Base-by-base conservation (phyloP, 1,140 invertebrate genomes). In the Drosophila watanabei region DNA sequence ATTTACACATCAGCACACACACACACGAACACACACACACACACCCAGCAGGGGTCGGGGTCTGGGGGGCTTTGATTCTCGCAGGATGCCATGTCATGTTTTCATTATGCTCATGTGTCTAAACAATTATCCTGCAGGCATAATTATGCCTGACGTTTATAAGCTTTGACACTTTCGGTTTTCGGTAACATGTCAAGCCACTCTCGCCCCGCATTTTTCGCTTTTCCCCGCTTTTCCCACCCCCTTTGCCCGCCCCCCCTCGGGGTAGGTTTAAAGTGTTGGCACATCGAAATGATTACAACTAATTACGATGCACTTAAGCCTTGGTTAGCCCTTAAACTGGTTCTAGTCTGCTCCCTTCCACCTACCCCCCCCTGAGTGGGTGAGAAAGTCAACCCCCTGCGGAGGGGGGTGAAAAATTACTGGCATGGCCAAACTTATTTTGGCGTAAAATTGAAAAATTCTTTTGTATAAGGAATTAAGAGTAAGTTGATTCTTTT, bases 401-500 rank as follows among this genome's bases (percentile, higher is more conserved):
- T 3, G 1, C 39, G 33, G 35, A 2, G 18, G 30, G 16, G 39
- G 72, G 72, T 90, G 86, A 92, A 92, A 91, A 92, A 92, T 91
- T 92, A 81, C 84, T 84, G 90, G 80, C 81, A 78, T 82, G 79
- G 81, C 79, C 79, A 87, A 92, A 92, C 91, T 92, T 92, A 92
- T 92, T 92, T 92, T 91, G 87, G 87, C 91, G 91, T 92, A 86
- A 92, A 92, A 92, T 92, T 92, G 91, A 92, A 92, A 92, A 92
- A 92, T 92, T 92, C 91, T 80, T 91, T 79, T 80, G 82, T 78
- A 77, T 78, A 85, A 92, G 65, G 83, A 88, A 91, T 92, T 92
- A 90, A 86, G 82, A 79, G 66, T 79, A 76, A 88, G 84, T 87
- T 77, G 83, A 88, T 83, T 83, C 52, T 77, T 80, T 82, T 48